These are phyloP conservation scores for Caenorhabditis angaria DNA, from an alignment of 2,888 invertebrate genomes.

Conservation along the genomic window DNA sequence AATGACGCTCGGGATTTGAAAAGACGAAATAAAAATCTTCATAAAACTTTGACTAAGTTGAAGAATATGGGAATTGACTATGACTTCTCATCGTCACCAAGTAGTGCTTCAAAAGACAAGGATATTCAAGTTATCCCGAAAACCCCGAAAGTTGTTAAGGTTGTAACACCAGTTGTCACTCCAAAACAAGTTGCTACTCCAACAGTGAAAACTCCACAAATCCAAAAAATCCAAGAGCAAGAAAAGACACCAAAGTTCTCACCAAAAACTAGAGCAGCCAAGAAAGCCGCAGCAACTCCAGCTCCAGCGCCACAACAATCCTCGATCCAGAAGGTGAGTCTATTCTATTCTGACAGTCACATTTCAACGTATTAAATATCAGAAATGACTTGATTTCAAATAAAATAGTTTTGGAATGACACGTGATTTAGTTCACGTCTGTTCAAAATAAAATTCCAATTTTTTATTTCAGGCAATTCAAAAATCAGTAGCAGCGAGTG, in stretches of 20 bases:
- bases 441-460: background rate
- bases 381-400: background rate
- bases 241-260: constrained; percentile 26
- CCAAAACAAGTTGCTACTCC: constrained; percentile 12
- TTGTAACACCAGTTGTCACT: constrained; percentile 2
- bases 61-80: constrained; percentile 56
- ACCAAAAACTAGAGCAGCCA: constrained; percentile 40
- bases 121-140: background rate
- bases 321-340: constrained; percentile 24
- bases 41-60: constrained; percentile 30
- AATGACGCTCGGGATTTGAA: background rate
- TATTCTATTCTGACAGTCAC: background rate
- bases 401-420: background rate
- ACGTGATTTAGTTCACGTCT: background rate
- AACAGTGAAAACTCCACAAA: constrained; percentile 5
- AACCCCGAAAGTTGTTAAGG: constrained; percentile 13
- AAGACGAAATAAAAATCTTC: constrained; percentile 6
- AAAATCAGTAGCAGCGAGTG: constrained; percentile 35
- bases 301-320: constrained; percentile 14
- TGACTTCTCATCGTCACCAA: constrained; percentile 18
- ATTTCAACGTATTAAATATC: background rate
- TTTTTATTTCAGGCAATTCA: constrained; percentile 27
- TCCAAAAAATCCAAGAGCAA: constrained; percentile 14
- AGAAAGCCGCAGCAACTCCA: constrained; percentile 33
- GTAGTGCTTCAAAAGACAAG: background rate